These are phyloP conservation scores for Parapristionchus giblindavisi DNA, from an alignment of 2,888 invertebrate species.

Conservation along the genomic window DNA sequence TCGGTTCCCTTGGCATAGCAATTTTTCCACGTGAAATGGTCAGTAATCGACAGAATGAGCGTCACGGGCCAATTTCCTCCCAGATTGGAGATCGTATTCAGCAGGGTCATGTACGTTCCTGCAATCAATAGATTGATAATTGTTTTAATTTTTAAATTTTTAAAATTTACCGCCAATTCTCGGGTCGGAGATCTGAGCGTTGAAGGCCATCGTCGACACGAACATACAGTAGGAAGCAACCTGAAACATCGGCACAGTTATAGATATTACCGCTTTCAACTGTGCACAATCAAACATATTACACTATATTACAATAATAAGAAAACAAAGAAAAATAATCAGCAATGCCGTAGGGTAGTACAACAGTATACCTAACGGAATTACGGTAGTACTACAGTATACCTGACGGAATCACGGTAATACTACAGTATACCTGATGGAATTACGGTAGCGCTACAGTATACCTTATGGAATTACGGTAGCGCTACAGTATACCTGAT, in stretches of 20 bases:
- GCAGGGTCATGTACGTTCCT: constrained; percentile 95
- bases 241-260: constrained; percentile 77
- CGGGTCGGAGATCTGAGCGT: constrained; percentile 94
- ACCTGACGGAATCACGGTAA: too few relatives aligned
- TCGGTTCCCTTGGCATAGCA: constrained; percentile 61
- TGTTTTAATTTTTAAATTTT: not conserved
- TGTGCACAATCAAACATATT: too few relatives aligned
- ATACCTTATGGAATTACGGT: too few relatives aligned
- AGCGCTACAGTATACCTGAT: constrained; percentile 88
- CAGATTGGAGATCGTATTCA: constrained; percentile 93
- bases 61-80: constrained; percentile 93
- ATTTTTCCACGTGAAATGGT: constrained; percentile 67
- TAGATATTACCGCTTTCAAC: too few relatives aligned
- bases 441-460: too few relatives aligned
- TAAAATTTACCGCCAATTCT: constrained; percentile 78
- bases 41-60: constrained; percentile 62
- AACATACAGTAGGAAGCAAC: constrained; percentile 94
- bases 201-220: constrained; percentile 96
- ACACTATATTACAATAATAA: too few relatives aligned
- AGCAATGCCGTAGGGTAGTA: too few relatives aligned
- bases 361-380: too few relatives aligned
- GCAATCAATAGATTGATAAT: not conserved
- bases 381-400: too few relatives aligned
- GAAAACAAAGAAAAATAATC: too few relatives aligned
- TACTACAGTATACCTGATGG: too few relatives aligned